phyloP scores from a whole-genome alignment of 2,888 invertebrate species.

The Suillia variegata region DNA sequence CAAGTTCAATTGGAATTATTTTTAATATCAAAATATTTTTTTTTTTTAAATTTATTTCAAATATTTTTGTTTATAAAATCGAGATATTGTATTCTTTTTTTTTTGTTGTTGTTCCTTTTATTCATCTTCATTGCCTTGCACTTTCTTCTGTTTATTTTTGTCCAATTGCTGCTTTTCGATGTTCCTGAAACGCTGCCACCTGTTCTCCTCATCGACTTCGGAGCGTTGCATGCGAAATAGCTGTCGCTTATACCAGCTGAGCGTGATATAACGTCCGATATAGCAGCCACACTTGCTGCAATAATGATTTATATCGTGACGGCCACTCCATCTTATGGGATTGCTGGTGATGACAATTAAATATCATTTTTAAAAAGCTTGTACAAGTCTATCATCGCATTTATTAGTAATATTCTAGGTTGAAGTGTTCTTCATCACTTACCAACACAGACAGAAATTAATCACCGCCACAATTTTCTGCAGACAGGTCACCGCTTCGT shows the following conservation, averaged over 20 bases:
- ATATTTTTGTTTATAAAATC: background rate
- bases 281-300: constrained; percentile 56
- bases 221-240: constrained; percentile 49
- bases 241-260: constrained; percentile 55
- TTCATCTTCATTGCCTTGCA: background rate
- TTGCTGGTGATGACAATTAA: constrained; percentile 32
- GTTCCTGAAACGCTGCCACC: constrained; percentile 45
- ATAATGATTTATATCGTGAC: constrained; percentile 55
- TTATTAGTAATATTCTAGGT: background rate
- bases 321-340: constrained; percentile 50
- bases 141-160: constrained; percentile 42
- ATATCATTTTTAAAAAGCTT: background rate
- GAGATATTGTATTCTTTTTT: no score
- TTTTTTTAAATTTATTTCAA: background rate
- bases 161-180: constrained; percentile 48
- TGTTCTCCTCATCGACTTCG: constrained; percentile 43
- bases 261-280: constrained; percentile 50
- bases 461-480: constrained; percentile 42
- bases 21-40: constrained; percentile 2
- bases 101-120: background rate
- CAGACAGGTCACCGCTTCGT: constrained; percentile 42
- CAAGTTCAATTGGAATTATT: background rate
- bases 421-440: constrained; percentile 7
- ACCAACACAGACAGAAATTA: constrained; percentile 53
- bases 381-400: background rate